phyloP scores from a whole-genome alignment of 2,888 invertebrate genomes.

The Exephanes ischioxanthus region DNA sequence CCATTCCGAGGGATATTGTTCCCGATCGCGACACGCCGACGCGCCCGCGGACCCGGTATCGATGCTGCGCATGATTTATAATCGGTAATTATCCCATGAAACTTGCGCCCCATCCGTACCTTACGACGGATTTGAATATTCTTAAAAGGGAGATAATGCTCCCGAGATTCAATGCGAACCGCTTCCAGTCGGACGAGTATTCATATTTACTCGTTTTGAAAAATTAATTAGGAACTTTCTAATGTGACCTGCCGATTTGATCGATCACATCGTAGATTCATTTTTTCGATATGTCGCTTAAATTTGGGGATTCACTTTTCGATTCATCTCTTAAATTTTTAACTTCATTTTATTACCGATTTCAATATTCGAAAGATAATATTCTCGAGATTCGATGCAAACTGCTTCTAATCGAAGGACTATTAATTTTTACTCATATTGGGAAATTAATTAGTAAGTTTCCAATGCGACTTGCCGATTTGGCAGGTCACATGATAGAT shows the following conservation, averaged over 20 bases:
- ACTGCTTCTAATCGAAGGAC: not conserved
- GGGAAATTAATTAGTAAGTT: not conserved
- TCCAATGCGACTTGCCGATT: too few species aligned
- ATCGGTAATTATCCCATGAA: slow-evolving; percentile 33
- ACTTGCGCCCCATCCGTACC: not conserved
- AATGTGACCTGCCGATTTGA: too few species aligned
- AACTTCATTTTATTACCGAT: not conserved
- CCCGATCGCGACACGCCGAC: slow-evolving; percentile 34
- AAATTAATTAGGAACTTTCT: not conserved
- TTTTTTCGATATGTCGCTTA: too few species aligned
- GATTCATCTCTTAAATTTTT: too few species aligned
- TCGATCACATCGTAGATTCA: not conserved
- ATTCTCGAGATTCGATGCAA: not conserved
- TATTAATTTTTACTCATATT: not conserved
- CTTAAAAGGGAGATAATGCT: not conserved
- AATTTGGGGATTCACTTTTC: too few species aligned
- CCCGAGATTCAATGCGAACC: not conserved
- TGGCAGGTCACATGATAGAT: too few species aligned
- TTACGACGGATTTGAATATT: slow-evolving; percentile 27
- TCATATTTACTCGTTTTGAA: not conserved
- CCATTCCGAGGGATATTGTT: slow-evolving; percentile 39
- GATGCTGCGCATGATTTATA: slow-evolving; percentile 39
- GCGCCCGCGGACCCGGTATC: slow-evolving; percentile 22
- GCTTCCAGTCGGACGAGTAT: not conserved
- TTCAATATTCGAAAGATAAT: slow-evolving; percentile 24